Base-by-base conservation (phyloP, 2,888 invertebrate genomes). In the Theretra japonica region DNA sequence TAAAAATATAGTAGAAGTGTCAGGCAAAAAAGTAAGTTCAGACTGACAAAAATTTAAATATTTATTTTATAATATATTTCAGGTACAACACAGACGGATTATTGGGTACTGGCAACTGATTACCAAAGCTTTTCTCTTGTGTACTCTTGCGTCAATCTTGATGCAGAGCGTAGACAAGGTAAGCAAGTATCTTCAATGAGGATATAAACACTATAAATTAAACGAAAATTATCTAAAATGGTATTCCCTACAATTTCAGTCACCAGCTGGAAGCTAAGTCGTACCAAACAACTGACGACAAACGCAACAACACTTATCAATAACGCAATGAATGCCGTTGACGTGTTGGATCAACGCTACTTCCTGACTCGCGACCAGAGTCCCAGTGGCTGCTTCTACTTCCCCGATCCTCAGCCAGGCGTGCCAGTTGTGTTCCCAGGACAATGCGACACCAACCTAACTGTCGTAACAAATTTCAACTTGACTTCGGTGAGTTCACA, bases 81-180 rank as follows among this genome's bases (percentile, higher is more conserved):
- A 92, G 92, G 75, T 0, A 84, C 86, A 0, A 73, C 75, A 0
- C 82, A 86, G 4, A 81, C 86, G 0, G 85, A 88, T 56, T 93
- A 96, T 82, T 96, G 96, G 96, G 90, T 97, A 1, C 80, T 97
- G 41, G 95, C 92, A 19, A 96, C 96, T 0, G 96, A 97, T 85
- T 97, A 97, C 82, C 84, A 78, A 0, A 92, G 90, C 70, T 97
- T 95, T 77, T 92, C 96, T 0, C 93, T 97, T 0, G 96, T 96
- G 0, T 97, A 96, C 92, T 95, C 96, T 57, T 97, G 97, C 82
- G 83, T 81, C 1, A 94, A 96, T 76, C 83, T 95, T 50, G 89
- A 93, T 70, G 80, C 89, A 0, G 86, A 95, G 48, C 75, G 80
- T 58, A 94, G 93, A 81, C 89, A 88, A 83, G 90, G 95, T 95